phyloP scores from a whole-genome alignment of 35 echinoderm and acorn worm genomes.

The Anneissia japonica region DNA sequence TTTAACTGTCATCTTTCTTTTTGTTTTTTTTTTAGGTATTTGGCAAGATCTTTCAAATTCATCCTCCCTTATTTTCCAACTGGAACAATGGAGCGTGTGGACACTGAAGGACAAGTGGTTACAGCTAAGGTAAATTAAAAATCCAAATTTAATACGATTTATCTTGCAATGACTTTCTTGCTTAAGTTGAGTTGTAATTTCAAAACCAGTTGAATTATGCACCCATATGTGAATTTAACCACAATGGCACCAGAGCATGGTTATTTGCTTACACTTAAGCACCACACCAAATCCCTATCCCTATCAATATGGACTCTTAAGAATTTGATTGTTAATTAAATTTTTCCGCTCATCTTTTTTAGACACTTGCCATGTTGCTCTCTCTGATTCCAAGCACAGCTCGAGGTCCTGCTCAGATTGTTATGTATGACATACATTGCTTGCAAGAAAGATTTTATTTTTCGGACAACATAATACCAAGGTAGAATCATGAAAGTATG shows the following conservation, averaged over 20 bases:
- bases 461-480: slow-evolving; percentile 81
- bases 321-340: too few species aligned
- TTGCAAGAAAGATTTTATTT: slow-evolving; percentile 93
- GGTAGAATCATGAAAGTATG: too few species aligned
- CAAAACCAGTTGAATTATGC: too few species aligned
- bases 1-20: background rate
- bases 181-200: too few species aligned
- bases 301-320: too few species aligned
- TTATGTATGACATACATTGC: slow-evolving; percentile 95
- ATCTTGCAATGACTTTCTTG: too few species aligned
- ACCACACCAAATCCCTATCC: too few species aligned
- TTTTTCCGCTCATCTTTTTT: background rate
- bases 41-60: slow-evolving; percentile 93
- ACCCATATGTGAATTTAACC: too few species aligned
- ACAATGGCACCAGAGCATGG: too few species aligned
- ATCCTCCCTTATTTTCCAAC: slow-evolving; percentile 95
- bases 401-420: slow-evolving; percentile 85
- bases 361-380: slow-evolving; percentile 80
- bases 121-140: slow-evolving; percentile 75
- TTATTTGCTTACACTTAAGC: too few species aligned
- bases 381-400: slow-evolving; percentile 86
- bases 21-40: slow-evolving; percentile 46
- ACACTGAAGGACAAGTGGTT: slow-evolving; percentile 87
- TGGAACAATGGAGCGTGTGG: slow-evolving; percentile 93
- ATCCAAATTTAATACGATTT: too few species aligned